These are phyloP conservation scores for Elmis aenea DNA, from an alignment of 2,888 invertebrate genomes.

Conservation along the genomic window DNA sequence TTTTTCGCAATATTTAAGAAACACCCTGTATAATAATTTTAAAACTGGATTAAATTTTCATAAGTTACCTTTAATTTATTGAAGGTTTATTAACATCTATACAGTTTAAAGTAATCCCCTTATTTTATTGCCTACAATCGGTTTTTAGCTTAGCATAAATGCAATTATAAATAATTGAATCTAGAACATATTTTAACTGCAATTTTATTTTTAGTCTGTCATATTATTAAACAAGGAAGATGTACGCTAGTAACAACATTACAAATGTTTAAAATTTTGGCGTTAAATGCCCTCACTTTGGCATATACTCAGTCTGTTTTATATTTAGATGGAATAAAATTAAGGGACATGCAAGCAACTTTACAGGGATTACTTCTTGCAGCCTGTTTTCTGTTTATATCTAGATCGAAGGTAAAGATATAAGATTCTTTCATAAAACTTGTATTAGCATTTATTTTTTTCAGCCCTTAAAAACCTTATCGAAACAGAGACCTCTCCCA, in stretches of 20 bases:
- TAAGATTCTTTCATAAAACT: constrained; percentile 1
- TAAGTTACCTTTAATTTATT: no score
- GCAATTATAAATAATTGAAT: no score
- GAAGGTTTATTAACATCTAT: no score
- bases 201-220: constrained; percentile 89
- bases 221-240: constrained; percentile 98
- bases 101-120: no score
- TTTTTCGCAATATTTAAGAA: no score
- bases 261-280: constrained; percentile 99
- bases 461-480: constrained; percentile 86
- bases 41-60: no score
- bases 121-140: no score
- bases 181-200: no score
- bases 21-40: no score
- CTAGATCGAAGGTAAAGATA: constrained; percentile 80
- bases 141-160: no score
- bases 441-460: constrained; percentile 29
- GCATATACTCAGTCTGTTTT: constrained; percentile 98
- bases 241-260: constrained; percentile 98
- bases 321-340: constrained; percentile 96
- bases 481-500: constrained; percentile 90
- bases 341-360: constrained; percentile 96
- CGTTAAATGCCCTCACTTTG: constrained; percentile 92
- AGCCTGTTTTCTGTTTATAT: constrained; percentile 96
- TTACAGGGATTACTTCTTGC: constrained; percentile 93